phyloP scores from a whole-genome alignment of 2,888 invertebrate species.

The Plutella xylostella region DNA sequence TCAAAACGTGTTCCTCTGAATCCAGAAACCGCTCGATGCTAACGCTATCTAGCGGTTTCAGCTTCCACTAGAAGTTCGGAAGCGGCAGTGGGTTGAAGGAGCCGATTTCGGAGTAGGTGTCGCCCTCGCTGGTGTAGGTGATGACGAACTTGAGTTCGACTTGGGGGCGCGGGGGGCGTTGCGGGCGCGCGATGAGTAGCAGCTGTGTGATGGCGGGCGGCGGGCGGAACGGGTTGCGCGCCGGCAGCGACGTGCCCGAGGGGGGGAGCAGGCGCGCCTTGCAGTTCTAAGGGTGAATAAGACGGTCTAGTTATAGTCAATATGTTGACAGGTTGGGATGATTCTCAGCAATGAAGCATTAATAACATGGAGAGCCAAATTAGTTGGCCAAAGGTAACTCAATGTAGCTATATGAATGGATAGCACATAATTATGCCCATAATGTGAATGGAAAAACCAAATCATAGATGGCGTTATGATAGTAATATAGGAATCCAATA shows the following conservation, averaged over 20 bases:
- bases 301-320: no score
- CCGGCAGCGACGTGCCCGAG: conserved; percentile 81
- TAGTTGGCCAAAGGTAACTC: neutral
- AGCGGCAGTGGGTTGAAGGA: conserved; percentile 74
- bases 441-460: no score
- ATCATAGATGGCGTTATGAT: neutral
- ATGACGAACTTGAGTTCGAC: conserved; percentile 79
- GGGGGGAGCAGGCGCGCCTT: conserved; percentile 86
- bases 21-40: neutral
- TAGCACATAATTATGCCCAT: neutral
- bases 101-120: conserved; percentile 83
- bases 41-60: neutral
- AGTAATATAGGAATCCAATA: neutral
- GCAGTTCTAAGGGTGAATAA: conserved; percentile 75
- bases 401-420: neutral
- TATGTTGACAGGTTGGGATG: no score
- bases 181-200: conserved; percentile 84
- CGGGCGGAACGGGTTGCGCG: conserved; percentile 90
- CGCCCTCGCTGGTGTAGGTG: conserved; percentile 81
- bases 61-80: conserved; percentile 9
- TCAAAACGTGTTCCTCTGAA: no score
- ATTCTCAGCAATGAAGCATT: neutral
- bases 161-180: conserved; percentile 56
- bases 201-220: conserved; percentile 88
- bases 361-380: neutral